These are phyloP conservation scores for Urechis unicinctus DNA, from an alignment of 2,888 invertebrate genomes.

Conservation along the genomic window DNA sequence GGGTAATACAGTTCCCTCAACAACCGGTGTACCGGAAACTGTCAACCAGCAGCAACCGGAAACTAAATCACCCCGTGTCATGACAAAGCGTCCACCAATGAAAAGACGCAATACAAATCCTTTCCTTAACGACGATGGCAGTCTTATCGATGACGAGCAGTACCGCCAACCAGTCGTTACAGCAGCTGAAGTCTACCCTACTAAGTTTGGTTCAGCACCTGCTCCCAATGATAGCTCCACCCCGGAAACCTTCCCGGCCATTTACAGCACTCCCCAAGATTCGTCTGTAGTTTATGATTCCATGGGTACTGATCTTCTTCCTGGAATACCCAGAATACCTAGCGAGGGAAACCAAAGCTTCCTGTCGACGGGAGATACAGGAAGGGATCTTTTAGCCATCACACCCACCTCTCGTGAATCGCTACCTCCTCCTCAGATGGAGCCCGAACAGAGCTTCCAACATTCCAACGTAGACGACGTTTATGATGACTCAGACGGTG, in stretches of 20 bases:
- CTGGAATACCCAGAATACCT: constrained; percentile 14
- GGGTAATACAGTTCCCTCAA: too few relatives aligned
- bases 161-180: not conserved
- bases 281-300: not conserved
- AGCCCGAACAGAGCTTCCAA: too few relatives aligned
- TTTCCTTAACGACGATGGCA: constrained; percentile 3
- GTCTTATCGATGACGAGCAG: not conserved
- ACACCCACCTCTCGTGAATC: constrained; percentile 18
- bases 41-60: too few relatives aligned
- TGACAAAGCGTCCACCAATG: not conserved
- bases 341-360: constrained; percentile 1
- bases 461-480: not conserved
- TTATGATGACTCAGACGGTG: constrained; percentile 14
- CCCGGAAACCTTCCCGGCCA: not conserved
- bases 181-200: not conserved
- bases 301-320: constrained; percentile 2
- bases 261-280: not conserved
- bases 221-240: too few relatives aligned
- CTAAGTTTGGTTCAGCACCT: too few relatives aligned
- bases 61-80: too few relatives aligned
- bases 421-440: constrained; percentile 13
- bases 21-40: too few relatives aligned
- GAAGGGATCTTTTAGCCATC: constrained; percentile 16
- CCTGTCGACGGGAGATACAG: not conserved
- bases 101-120: constrained; percentile 14